Evolutionary conservation across 2,888 invertebrate genomes (phyloP), one percentile per base, ranked within the genome.

Genomic region (Thymelicus acteon): DNA sequence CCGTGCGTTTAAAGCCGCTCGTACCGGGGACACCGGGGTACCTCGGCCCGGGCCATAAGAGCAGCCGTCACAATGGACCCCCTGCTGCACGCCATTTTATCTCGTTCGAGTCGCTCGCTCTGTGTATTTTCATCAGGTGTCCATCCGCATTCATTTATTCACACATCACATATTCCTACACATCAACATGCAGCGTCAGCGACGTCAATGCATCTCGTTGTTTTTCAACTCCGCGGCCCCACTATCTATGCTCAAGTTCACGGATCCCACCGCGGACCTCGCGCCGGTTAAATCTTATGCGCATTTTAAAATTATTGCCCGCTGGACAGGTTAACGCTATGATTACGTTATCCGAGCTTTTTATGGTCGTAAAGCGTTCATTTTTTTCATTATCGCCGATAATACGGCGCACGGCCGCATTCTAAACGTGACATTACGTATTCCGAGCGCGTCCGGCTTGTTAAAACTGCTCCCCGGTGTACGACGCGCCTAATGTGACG

Each of bases 1-100:
- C 90, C 89, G 92, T 88, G 92, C 93, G 93, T 89, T 87, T 84
- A 89, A 92, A 92, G 90, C 90, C 85, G 87, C 87, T 90, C 89
- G 90, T 89, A 86, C 81, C 19, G 19, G 19, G 19, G 19, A 19
- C 85, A n/a, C n/a, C n/a, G 15, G 54, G 54, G 54, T 82, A 82
- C 79, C 84, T 82, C 77, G 82, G 78, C 76, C 78, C 82, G 80
- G 75, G 79, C 82, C 82, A 75, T 81, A 91, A 90, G 90, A 92
- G 92, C 92, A 91, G 76, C 81, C 74, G 67, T 73, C 80, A 92
- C 92, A 93, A 92, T 89, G 82, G 89, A 81, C 86, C 49, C 87
- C 92, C 92, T 87, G 88, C 87, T 85, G 91, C 73, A 86, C 80
- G 85, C 83, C 86, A 86, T 88, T 88, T 88, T 88, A 89, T 91